Base-by-base conservation (phyloP, 2,113 vertebrate genomes). In the Carassius auratus region DNA sequence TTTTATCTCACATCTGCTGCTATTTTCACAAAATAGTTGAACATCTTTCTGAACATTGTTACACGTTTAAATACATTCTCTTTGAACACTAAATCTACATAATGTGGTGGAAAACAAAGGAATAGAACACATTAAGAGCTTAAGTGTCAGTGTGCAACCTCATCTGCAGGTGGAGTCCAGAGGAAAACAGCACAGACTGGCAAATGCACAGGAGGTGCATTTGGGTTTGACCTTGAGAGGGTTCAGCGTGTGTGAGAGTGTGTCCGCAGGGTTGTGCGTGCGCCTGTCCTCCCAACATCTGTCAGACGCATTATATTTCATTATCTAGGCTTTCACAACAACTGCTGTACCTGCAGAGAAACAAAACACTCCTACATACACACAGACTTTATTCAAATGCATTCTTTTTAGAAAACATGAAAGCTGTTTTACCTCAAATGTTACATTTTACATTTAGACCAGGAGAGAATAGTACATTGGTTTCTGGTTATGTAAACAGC, bases 201-300 rank as follows among this genome's bases (percentile, higher is more conserved):
- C 78, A 80, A 66, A 80, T 26, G 78, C 30, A 71, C 66, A 71
- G 64, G 2, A 55, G 81, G 81, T 83, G 68, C 26, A 30, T 59
- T 33, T 33, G 64, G 62, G 42, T 55, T 57, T 83, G 68, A 83
- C 81, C 81, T 83, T 83, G 64, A 71, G 33, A 73, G 17, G 19
- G 80, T 71, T 83, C 68, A 83, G 8, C 3, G 48, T 23, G 66
- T 73, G 66, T 83, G 81, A 13, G 42, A 45, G 42, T 57, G 76
- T 78, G 52, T 59, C 55, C 76, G 48, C 74, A 55, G 74, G 76
- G 76, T 14, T 38, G 55, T 61, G 33, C 4, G 2, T 12, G 61
- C 3, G n/a, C 1, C 13, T 83, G 81, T 73, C 48, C 66, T 59
- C 81, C 81, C 81, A 83, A 83, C 81, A 83, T 83, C 81, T 73